phyloP scores from a whole-genome alignment of 1,140 invertebrate genomes.

The Coptotermes formosanus region DNA sequence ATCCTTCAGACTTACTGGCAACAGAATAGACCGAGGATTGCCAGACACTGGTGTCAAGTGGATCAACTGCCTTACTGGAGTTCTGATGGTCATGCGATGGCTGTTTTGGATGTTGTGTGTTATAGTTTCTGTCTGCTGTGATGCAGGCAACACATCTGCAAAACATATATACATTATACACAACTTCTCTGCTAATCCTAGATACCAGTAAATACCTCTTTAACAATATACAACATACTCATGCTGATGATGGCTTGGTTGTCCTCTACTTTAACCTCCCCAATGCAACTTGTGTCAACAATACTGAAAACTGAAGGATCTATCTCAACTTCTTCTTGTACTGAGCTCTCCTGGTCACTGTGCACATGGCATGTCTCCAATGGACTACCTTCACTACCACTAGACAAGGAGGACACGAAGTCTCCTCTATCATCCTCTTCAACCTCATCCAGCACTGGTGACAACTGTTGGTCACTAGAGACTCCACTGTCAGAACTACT shows the following conservation, averaged over 20 bases:
- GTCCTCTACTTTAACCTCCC: slow-evolving; percentile 11
- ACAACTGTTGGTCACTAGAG: slow-evolving; percentile 31
- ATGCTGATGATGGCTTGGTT: slow-evolving; percentile 29
- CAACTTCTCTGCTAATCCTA: too few species aligned
- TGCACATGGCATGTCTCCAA: neutral
- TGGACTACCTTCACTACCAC: neutral
- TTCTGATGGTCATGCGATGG: neutral
- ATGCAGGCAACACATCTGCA: slow-evolving; percentile 23
- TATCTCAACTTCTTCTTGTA: slow-evolving; percentile 27
- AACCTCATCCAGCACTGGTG: neutral
- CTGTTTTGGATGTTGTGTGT: neutral
- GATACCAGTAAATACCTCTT: too few species aligned
- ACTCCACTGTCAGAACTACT: slow-evolving; percentile 31
- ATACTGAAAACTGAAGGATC: slow-evolving; percentile 28
- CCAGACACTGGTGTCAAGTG: slow-evolving; percentile 37
- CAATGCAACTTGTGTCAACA: neutral
- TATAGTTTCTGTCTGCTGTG: neutral
- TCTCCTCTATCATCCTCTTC: slow-evolving; percentile 29
- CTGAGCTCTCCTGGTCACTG: neutral
- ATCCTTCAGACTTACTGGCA: slow-evolving; percentile 65
- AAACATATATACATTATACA: neutral
- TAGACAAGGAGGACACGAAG: neutral
- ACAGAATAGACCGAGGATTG: slow-evolving; percentile 63
- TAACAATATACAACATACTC: neutral
- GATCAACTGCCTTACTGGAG: slow-evolving; percentile 30